Conservation (phyloP, 2,113 vertebrate species). For the Corvus moneduloides region DNA sequence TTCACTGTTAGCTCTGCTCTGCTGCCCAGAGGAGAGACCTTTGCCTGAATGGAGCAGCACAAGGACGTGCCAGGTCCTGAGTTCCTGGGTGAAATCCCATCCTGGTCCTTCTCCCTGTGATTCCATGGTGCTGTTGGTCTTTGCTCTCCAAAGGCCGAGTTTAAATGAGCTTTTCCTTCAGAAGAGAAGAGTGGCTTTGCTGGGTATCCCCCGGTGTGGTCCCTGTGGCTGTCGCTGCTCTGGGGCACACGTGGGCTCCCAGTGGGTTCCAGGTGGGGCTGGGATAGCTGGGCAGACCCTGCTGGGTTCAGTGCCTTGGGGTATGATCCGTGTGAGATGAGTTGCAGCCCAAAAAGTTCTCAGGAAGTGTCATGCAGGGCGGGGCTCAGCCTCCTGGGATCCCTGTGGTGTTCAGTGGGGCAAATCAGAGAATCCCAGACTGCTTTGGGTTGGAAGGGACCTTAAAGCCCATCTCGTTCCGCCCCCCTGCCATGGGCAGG, state of each 20-base stretch:
- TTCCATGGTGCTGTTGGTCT: background rate
- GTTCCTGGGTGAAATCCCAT: background rate
- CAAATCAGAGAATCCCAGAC: background rate
- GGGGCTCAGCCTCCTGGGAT: background rate
- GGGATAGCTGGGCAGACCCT: background rate
- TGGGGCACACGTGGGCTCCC: background rate
- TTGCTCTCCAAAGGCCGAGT: rapidly evolving
- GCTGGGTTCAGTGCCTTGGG: background rate
- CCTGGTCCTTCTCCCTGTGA: background rate
- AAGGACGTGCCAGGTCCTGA: background rate
- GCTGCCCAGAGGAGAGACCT: background rate
- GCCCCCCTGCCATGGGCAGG: background rate
- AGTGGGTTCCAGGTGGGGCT: background rate
- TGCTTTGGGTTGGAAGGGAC: background rate
- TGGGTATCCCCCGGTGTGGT: background rate
- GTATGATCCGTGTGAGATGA: rapidly evolving
- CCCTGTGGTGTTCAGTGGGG: background rate
- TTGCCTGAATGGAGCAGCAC: background rate
- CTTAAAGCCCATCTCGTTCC: background rate
- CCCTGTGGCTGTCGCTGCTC: rapidly evolving
- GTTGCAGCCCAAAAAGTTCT: background rate
- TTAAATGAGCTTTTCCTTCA: background rate
- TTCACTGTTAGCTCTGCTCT: background rate
- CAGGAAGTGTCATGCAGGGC: background rate
- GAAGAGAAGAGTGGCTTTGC: background rate